Evolutionary conservation across 2,888 invertebrate genomes (phyloP).

Genomic region (Mimumesa dahlbomi): DNA sequence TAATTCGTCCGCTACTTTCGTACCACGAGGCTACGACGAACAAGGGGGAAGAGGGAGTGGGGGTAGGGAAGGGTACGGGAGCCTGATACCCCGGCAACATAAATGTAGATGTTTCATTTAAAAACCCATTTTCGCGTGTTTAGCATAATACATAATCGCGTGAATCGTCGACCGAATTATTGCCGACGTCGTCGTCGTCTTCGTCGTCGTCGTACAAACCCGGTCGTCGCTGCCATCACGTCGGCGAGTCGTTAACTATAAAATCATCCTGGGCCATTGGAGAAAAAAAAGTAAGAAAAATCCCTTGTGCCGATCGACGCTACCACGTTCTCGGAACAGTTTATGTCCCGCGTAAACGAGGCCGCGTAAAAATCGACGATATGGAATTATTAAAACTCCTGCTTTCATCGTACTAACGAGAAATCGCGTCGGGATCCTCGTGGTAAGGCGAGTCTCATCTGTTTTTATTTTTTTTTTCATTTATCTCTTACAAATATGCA

Average conservation of each 20-base stretch:
- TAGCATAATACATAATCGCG: constrained; percentile 76
- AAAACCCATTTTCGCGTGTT: constrained; percentile 78
- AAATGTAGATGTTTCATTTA: constrained; percentile 79
- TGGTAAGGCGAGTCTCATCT: too few relatives aligned
- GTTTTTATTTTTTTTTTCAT: too few relatives aligned
- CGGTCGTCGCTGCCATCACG: constrained; percentile 20
- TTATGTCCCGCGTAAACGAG: constrained; percentile 53
- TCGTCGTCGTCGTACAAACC: constrained; percentile 14
- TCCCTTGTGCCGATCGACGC: constrained; percentile 22
- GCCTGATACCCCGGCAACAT: constrained; percentile 30
- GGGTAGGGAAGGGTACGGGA: not conserved
- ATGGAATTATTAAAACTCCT: constrained; percentile 22
- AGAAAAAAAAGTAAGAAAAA: constrained; percentile 33
- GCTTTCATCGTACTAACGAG: not conserved
- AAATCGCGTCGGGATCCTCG: too few relatives aligned
- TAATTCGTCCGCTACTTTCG: constrained; percentile 67
- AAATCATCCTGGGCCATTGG: constrained; percentile 23
- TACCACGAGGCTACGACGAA: constrained; percentile 10
- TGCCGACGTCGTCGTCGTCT: constrained; percentile 16
- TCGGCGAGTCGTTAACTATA: constrained; percentile 48
- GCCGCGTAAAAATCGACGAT: constrained; percentile 25
- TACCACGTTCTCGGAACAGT: constrained; percentile 59
- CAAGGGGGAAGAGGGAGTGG: not conserved
- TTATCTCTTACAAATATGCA: too few relatives aligned
- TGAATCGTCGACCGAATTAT: constrained; percentile 53